Evolutionary conservation across 2,888 invertebrate species (phyloP), one percentile per base, ranked within the genome.

Genomic region (Cepaea hortensis): DNA sequence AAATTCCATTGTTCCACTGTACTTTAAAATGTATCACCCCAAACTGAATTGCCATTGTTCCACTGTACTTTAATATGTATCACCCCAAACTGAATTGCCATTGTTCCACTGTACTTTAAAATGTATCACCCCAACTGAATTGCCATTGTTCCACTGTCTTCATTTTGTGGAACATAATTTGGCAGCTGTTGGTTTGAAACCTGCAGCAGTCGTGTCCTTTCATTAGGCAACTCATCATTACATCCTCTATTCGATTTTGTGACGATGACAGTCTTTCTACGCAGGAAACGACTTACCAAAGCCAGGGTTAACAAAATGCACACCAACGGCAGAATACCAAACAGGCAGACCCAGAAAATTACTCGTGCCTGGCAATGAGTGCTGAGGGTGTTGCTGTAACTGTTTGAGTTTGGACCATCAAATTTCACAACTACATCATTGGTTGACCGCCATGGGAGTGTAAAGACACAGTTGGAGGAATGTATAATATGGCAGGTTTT

Each of bases 391-490:
- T 23, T 55, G n/a, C 50, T 55, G 48, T 61, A 62, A 46, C 46
- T 76, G 3, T 20, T 15, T 15, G 46, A 35, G 62, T 9, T 1
- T 1, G n/a, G 46, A 13, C 48, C 70, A 23, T 46, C 73, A 72
- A 81, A 81, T 48, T 81, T 73, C 3, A 85, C 48, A n/a, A 85
- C 81, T 3, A 81, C 62, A 85, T 85, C 85, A 61, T 72, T 80
- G n/a, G 23, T 9, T 5, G 85, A 81, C 35, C 9, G 35, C 85
- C 85, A 85, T 35, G 80, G 80, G 20, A 85, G 75, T 5, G 55
- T 20, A 73, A 85, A 85, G 3, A 35, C 0, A 50, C 85, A 85
- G 61, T 13, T 48, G 18, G 72, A 68, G 20, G 18, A 13, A 46
- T 75, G 50, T 62, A 50, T 15, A n/a, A 79, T 55, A 18, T 50